A percentile compares a stretch with the other conserved stretches of the same genome.
These are phyloP conservation scores for Thymelicus acteon DNA, from an alignment of 2,888 invertebrate genomes.

Conservation along the genomic window DNA sequence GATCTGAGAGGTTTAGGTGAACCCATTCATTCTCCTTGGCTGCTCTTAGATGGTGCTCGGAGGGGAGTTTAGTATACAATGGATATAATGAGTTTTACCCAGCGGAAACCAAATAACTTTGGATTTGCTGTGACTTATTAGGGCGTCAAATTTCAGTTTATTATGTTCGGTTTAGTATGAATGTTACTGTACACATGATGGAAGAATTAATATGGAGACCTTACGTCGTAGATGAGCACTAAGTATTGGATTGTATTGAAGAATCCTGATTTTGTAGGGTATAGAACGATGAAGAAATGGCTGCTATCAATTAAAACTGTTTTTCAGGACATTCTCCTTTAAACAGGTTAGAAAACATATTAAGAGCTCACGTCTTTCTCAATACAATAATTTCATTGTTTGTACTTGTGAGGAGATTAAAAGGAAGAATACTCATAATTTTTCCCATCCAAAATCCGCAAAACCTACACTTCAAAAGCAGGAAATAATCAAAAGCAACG, in stretches of 20 bases:
- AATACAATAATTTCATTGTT: too few relatives aligned
- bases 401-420: not conserved
- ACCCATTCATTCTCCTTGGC: conserved; percentile 62
- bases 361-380: too few relatives aligned
- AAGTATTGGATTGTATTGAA: too few relatives aligned
- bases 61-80: conserved; percentile 45
- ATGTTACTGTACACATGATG: not conserved
- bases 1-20: conserved; percentile 58
- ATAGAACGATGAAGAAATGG: too few relatives aligned
- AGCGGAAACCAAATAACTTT: conserved; percentile 32
- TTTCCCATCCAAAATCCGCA: not conserved
- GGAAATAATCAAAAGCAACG: conserved; percentile 5
- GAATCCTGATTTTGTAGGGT: too few relatives aligned
- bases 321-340: too few relatives aligned
- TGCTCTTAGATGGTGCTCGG: conserved; percentile 54
- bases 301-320: too few relatives aligned
- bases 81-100: conserved; percentile 23
- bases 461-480: not conserved
- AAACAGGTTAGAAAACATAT: too few relatives aligned
- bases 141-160: not conserved
- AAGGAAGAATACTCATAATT: not conserved
- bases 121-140: conserved; percentile 18
- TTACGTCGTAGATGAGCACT: too few relatives aligned
- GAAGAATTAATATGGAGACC: too few relatives aligned
- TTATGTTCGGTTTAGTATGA: not conserved